These are phyloP conservation scores for Epirrhoe tristata DNA, from an alignment of 2,888 invertebrate genomes.

Conservation along the genomic window DNA sequence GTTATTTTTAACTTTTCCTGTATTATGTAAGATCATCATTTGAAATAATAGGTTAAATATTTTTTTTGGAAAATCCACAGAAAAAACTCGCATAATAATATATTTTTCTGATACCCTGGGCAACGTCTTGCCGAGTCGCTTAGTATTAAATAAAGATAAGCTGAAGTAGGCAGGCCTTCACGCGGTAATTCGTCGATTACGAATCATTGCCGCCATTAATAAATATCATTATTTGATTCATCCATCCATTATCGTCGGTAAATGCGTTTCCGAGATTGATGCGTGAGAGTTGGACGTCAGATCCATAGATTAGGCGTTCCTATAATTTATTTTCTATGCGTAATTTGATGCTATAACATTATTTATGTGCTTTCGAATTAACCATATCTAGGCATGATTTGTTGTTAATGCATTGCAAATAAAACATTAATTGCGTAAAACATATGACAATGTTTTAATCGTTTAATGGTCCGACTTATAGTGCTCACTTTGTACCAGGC, in stretches of 20 bases:
- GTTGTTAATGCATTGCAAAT: slow-evolving; percentile 2
- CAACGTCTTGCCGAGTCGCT: not conserved
- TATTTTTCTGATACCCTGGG: too few species aligned
- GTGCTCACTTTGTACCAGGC: too few species aligned
- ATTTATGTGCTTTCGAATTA: slow-evolving; percentile 19
- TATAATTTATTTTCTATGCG: slow-evolving; percentile 30
- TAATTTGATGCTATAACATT: slow-evolving; percentile 25
- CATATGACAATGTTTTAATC: slow-evolving; percentile 4
- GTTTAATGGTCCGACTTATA: not conserved
- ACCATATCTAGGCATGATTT: slow-evolving; percentile 5
- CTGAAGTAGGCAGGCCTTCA: slow-evolving; percentile 27
- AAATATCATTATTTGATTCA: slow-evolving; percentile 43
- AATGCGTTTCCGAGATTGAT: slow-evolving; percentile 42
- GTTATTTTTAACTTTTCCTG: too few species aligned
- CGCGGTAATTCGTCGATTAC: slow-evolving; percentile 38
- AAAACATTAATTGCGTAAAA: too few species aligned
- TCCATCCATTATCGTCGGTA: slow-evolving; percentile 39
- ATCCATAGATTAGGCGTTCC: slow-evolving; percentile 25
- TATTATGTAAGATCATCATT: too few species aligned
- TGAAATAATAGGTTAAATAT: too few species aligned
- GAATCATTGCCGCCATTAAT: slow-evolving; percentile 36
- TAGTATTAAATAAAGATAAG: slow-evolving; percentile 22
- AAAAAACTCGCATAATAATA: too few species aligned
- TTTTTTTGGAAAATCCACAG: too few species aligned
- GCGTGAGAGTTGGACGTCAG: slow-evolving; percentile 28